A percentile compares a stretch with the other conserved stretches of the same genome.
Evolutionary conservation across 2,888 invertebrate species (phyloP).

Genomic region (Argyresthia albistria): DNA sequence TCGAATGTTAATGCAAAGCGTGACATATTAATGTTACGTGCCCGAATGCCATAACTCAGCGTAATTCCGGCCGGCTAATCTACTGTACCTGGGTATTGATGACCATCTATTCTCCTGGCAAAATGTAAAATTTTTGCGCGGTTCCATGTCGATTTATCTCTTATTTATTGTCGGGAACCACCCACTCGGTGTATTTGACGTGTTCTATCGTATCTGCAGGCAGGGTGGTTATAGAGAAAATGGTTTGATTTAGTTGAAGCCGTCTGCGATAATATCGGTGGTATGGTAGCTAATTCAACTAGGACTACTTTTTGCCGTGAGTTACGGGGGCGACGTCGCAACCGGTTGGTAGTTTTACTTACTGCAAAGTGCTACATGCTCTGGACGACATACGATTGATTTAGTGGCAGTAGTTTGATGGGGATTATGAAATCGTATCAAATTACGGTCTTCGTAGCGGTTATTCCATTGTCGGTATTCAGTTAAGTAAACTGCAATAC

Average conservation of each 20-base stretch:
- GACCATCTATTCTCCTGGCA: slow-evolving; percentile 2
- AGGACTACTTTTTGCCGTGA: slow-evolving; percentile 41
- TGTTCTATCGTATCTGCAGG: slow-evolving; percentile 9
- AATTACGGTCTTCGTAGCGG: too few relatives aligned
- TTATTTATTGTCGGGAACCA: slow-evolving; percentile 5
- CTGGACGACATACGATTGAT: too few relatives aligned
- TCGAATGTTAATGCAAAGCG: slow-evolving; percentile 36
- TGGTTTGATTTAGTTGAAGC: slow-evolving; percentile 42
- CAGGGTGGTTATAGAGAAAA: slow-evolving; percentile 10
- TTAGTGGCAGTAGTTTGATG: too few relatives aligned
- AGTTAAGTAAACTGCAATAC: too few relatives aligned
- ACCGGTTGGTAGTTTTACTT: slow-evolving; percentile 18
- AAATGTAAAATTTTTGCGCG: slow-evolving; percentile 2
- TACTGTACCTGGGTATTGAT: not conserved
- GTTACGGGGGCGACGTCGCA: slow-evolving; percentile 28
- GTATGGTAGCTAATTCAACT: slow-evolving; percentile 30
- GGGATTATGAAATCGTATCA: too few relatives aligned
- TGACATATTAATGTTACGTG: slow-evolving; percentile 38
- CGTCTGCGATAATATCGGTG: slow-evolving; percentile 29
- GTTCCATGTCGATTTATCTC: slow-evolving; percentile 3
- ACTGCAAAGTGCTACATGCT: not conserved
- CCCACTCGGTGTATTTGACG: slow-evolving; percentile 13
- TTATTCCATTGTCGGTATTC: too few relatives aligned
- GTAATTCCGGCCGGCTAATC: not conserved
- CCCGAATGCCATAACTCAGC: slow-evolving; percentile 8